Evolutionary conservation across 2,113 vertebrate species (phyloP), one percentile per base, ranked within the genome.

Genomic region (Eretmochelys imbricata): DNA sequence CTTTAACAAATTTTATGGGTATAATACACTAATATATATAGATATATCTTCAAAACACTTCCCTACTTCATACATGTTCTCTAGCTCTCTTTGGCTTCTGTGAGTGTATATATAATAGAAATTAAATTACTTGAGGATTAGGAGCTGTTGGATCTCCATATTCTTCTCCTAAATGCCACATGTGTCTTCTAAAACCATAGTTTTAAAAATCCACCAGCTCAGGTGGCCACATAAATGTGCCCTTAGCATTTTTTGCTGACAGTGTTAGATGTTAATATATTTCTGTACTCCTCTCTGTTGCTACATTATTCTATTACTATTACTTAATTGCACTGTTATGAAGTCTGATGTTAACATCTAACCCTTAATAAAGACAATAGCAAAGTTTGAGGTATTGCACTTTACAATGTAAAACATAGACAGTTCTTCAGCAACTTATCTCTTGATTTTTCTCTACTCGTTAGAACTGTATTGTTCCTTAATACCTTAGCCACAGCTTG

Each of bases 291-390:
- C 81, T 86, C 48, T 86, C 0, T 65, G 46, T 59, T 46, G 38
- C 5, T 89, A 1, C n/a, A 78, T 84, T 82, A 62, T 79, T 92
- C 35, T 78, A 50, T 83, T 89, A 89, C 93, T 96, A 93, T 94
- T 91, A 90, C 50, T 96, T 96, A 85, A 93, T 95, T 94, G 9
- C 10, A 82, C 72, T 53, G 7, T 90, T 93, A 88, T 91, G 86
- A 90, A 95, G 10, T 54, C 22, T 29, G 38, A 54, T 59, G 69
- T 88, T 83, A 96, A 94, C 84, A 88, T 31, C 79, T 81, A 93
- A 88, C 46, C 88, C 62, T 84, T 88, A 81, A 72, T 1, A 3
- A 46, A 92, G 72, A 84, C 90, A 80, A 5, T 53, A 83, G 13
- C 7, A 89, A 96, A 85, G 85, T 6, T 46, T 49, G 96, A 93